Evolutionary conservation across 1,140 invertebrate species (phyloP), one percentile per base, ranked within the genome.

Genomic region (Pteromalus puparum): DNA sequence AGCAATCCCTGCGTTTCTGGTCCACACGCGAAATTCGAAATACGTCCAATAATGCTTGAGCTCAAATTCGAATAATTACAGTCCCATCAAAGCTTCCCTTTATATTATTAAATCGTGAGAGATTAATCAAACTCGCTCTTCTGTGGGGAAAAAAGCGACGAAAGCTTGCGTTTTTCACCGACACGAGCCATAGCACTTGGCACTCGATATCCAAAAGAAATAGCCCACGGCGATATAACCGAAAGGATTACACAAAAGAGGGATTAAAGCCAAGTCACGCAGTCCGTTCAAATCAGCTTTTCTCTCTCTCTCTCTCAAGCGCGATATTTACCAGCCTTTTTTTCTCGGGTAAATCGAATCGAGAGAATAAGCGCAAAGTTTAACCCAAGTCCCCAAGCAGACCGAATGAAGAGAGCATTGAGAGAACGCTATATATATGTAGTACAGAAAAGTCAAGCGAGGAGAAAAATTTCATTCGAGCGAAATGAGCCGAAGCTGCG

Each of bases 181-280:
- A 34, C 34, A 34, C 34, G 34, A 73, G 67, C 48, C 13, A n/a
- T n/a, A n/a, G n/a, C n/a, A 46, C 28, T 82, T 65, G n/a, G 46
- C 81, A 61, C 67, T 10, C 70, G 72, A 75, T 65, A 65, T 67
- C 30, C 46, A 74, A 74, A 24, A 82, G 30, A 67, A 81, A 75
- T 75, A 75, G 38, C 28, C 70, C 26, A 38, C 1, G 72, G 30
- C 42, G 48, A n/a, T n/a, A 61, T 74, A 53, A 18, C 3, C 18
- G 72, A 38, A 26, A 48, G n/a, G 48, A 75, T 75, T 67, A 75
- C 61, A 61, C 53, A 61, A 82, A 65, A 75, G 24, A 76, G 21
- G 30, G 42, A 82, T 74, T 82, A 82, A 82, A 81, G 46, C 46
- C 80, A 73, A 70, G 26, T 81, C 68, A 34, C 26, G 26, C n/a